These are phyloP conservation scores for Tragulus kanchil DNA, from an alignment of 2,113 vertebrate species.

Conservation along the genomic window DNA sequence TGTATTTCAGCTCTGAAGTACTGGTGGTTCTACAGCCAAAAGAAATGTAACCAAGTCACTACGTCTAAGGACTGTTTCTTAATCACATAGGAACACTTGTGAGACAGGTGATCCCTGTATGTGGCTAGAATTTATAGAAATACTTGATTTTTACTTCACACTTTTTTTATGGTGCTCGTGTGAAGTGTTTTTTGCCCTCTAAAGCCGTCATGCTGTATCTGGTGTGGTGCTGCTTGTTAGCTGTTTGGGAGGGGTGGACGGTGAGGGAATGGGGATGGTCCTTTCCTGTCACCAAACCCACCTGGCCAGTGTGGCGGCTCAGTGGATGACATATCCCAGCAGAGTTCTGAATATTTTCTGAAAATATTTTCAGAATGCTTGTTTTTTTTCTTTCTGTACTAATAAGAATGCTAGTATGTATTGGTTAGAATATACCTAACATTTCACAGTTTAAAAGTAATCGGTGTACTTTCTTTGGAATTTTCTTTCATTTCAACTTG, in stretches of 20 bases:
- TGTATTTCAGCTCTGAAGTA: not conserved
- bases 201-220: not conserved
- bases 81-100: constrained; percentile 15
- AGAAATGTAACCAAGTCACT: not conserved
- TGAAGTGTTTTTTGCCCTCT: not conserved
- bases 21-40: not conserved
- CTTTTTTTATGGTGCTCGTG: not conserved
- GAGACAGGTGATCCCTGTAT: not conserved
- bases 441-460: constrained; percentile 74
- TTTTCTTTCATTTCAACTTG: constrained; percentile 78
- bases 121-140: not conserved
- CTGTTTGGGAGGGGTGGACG: not conserved
- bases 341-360: not conserved
- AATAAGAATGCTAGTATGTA: constrained; percentile 75
- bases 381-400: not conserved
- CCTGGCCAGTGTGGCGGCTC: not conserved
- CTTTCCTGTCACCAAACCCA: not conserved
- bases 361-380: constrained; percentile 32
- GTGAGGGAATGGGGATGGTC: not conserved
- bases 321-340: not conserved
- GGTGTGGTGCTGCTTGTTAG: not conserved
- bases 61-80: constrained; percentile 7
- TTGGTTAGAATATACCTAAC: constrained; percentile 77
- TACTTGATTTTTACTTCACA: not conserved
- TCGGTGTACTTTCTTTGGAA: constrained; percentile 69